Conservation (phyloP, 2,113 vertebrate genomes). For the Misgurnus mizolepis region DNA sequence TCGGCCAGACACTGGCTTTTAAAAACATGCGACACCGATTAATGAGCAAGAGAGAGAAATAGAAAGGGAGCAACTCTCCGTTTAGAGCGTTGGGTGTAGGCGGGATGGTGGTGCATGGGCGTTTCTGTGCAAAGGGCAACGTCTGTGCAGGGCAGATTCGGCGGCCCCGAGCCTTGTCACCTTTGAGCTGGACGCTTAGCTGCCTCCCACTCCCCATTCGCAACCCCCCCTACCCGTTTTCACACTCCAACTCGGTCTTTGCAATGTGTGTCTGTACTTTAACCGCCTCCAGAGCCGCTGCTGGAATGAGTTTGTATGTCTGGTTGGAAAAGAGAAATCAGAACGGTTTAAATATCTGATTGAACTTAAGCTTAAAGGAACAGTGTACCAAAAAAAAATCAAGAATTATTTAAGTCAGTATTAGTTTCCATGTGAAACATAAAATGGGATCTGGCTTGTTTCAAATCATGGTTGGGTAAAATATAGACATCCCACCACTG, state of each 20-base stretch:
- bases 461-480: too few relatives aligned
- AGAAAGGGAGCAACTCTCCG: slow-evolving; percentile 36
- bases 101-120: slow-evolving; percentile 53
- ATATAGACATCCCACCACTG: too few relatives aligned
- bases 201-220: slow-evolving; percentile 55
- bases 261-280: slow-evolving; percentile 49
- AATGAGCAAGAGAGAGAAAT: not conserved
- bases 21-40: slow-evolving; percentile 38
- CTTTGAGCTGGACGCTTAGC: slow-evolving; percentile 52
- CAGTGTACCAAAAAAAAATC: too few relatives aligned
- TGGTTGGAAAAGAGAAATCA: slow-evolving; percentile 44
- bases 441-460: too few relatives aligned
- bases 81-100: slow-evolving; percentile 46
- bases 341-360: slow-evolving; percentile 16
- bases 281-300: slow-evolving; percentile 52
- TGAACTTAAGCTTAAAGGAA: not conserved
- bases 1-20: slow-evolving; percentile 31
- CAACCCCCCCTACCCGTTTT: slow-evolving; percentile 48
- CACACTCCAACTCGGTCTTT: slow-evolving; percentile 48
- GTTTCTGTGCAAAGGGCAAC: slow-evolving; percentile 51
- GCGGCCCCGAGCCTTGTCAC: slow-evolving; percentile 50
- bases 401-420: too few relatives aligned
- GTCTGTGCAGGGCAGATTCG: slow-evolving; percentile 51
- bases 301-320: slow-evolving; percentile 49
- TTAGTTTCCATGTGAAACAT: too few relatives aligned